Evolutionary conservation across 2,888 invertebrate genomes (phyloP), one percentile per base, ranked within the genome.

Genomic region (Trileptium ribeirensis): DNA sequence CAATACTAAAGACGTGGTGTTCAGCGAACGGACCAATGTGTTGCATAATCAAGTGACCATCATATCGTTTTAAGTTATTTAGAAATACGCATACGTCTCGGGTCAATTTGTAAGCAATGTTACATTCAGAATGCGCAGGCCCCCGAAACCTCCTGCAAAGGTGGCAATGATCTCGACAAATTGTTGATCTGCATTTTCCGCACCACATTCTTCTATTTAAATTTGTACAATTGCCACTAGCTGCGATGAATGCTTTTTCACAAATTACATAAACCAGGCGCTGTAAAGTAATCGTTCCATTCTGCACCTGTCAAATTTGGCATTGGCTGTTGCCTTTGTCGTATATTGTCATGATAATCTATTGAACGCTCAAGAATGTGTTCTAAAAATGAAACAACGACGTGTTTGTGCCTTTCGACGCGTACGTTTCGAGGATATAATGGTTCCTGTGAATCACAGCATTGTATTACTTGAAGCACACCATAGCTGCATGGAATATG

Each of bases 11-110:
- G 8, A 15, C 74, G 8, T 19, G 74, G 8, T 8, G 8, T 8
- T 19, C 8, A 15, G 74, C 74, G 33, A 36, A 15, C 19, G 8
- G 8, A 19, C 15, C 74, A 70, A 70, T 70, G 19, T 70, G 74
- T 70, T 70, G 74, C 74, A 70, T 70, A 70, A 70, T 70, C 31
- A 70, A 36, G 31, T 70, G 74, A 36, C 8, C 8, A 31, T 70
- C 74, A 70, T 70, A 70, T 15, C 31, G 8, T 70, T 36, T 70
- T 36, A 70, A 70, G 74, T 70, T 70, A 31, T 70, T 8, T 19
- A 70, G 8, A 70, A 70, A 31, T 36, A 70, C 74, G 37, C 8
- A 31, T 19, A 70, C 74, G n/a, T 70, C 74, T 70, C 31, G 8
- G 37, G 15, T 34, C 74, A 70, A n/a, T 31, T 70, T 8, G n/a